Conservation (phyloP, 2,113 vertebrate genomes). For the Coptodon rendalli region DNA sequence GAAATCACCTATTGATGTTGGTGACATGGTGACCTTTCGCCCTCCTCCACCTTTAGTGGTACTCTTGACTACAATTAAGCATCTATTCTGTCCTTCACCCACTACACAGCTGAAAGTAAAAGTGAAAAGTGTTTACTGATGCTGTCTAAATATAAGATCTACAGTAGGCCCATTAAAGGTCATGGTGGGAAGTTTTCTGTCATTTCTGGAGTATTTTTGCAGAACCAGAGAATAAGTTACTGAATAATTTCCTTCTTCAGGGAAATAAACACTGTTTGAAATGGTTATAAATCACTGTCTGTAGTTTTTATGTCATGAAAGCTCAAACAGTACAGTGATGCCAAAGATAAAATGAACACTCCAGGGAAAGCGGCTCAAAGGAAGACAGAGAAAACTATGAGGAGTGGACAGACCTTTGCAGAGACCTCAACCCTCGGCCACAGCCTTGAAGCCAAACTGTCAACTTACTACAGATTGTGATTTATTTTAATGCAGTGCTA, state of each 20-base stretch:
- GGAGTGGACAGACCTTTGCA: background rate
- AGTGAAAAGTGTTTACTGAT: background rate
- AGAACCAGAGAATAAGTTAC: background rate
- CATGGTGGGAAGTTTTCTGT: background rate
- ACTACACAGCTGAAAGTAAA: background rate
- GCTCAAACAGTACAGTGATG: background rate
- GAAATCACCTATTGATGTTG: background rate
- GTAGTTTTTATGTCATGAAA: background rate
- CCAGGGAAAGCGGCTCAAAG: background rate
- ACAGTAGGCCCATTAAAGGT: background rate
- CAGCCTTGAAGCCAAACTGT: background rate
- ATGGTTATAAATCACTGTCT: background rate
- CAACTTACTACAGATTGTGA: background rate
- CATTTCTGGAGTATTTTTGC: background rate
- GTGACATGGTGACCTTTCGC: background rate
- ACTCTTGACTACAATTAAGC: background rate
- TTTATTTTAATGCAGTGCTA: background rate
- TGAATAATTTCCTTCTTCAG: background rate
- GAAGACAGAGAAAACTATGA: background rate
- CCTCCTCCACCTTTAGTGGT: background rate
- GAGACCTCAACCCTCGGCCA: background rate
- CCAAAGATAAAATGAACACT: background rate
- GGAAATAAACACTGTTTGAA: background rate
- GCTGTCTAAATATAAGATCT: background rate
- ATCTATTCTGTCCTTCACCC: background rate